Evolutionary conservation across 37 sponge, comb jelly and placozoan species (phyloP).

Genomic region (Ephydatia muelleri): DNA sequence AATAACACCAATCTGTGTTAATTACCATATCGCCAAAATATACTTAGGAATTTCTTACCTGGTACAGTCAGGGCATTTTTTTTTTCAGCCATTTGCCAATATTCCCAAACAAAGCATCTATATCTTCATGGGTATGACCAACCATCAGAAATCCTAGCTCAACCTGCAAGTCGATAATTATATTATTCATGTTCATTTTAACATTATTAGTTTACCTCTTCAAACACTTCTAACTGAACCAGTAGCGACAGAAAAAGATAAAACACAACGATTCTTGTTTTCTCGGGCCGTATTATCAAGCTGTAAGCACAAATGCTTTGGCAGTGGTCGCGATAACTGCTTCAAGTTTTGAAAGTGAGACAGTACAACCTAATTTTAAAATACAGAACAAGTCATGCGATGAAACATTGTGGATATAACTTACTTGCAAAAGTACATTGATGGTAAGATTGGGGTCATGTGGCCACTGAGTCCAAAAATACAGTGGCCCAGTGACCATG

Average conservation of each 20-base stretch:
- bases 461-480: slow-evolving; percentile 45
- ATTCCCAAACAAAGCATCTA: slow-evolving; percentile 8
- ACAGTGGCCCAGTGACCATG: slow-evolving; percentile 20
- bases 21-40: neutral
- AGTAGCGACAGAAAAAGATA: neutral
- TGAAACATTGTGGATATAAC: slow-evolving; percentile 1
- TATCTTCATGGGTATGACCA: slow-evolving; percentile 35
- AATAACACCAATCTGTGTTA: neutral
- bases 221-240: slow-evolving; percentile 12
- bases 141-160: slow-evolving; percentile 21
- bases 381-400: neutral
- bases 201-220: neutral
- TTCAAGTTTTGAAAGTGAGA: neutral
- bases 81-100: neutral
- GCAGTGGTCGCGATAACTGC: slow-evolving; percentile 2
- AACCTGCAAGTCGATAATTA: neutral
- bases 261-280: slow-evolving; percentile 10
- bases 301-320: neutral
- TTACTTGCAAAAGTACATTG: slow-evolving; percentile 16
- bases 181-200: slow-evolving; percentile 1
- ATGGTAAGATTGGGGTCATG: slow-evolving; percentile 53
- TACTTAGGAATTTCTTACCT: slow-evolving; percentile 17
- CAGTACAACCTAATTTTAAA: slow-evolving; percentile 1
- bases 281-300: slow-evolving; percentile 4
- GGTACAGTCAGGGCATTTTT: slow-evolving; percentile 12